Evolutionary conservation across 2,797 vertebrate genomes (phyloP).

Genomic region (Gallinago solitaria): DNA sequence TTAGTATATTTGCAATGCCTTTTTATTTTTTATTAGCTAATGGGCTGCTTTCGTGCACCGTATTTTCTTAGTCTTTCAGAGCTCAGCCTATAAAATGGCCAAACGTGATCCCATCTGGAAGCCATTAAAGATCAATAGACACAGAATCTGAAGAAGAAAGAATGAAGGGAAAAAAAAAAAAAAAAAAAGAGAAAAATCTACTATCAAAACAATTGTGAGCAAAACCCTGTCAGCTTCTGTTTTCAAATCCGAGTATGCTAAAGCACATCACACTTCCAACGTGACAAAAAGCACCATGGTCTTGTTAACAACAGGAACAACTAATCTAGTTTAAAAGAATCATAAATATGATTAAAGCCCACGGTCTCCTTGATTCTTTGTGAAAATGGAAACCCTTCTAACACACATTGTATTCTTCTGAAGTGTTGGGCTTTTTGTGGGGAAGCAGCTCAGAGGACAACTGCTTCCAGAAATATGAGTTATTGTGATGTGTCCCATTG

Average conservation of each 20-base stretch:
- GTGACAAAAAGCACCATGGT: slow-evolving; percentile 26
- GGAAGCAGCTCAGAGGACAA: neutral
- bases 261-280: slow-evolving; percentile 46
- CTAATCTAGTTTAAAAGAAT: slow-evolving; percentile 65
- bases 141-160: slow-evolving; percentile 69
- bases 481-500: neutral
- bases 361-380: slow-evolving; percentile 30
- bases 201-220: slow-evolving; percentile 70
- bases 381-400: slow-evolving; percentile 43
- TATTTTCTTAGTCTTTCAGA: slow-evolving; percentile 64
- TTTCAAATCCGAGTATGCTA: slow-evolving; percentile 61
- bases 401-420: neutral
- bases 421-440: neutral
- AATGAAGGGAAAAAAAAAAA: neutral
- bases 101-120: slow-evolving; percentile 75
- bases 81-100: slow-evolving; percentile 60
- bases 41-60: slow-evolving; percentile 29
- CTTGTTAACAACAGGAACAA: slow-evolving; percentile 51
- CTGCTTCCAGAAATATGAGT: neutral
- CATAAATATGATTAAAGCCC: slow-evolving; percentile 54
- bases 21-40: slow-evolving; percentile 71
- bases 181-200: neutral
- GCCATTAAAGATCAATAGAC: slow-evolving; percentile 78
- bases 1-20: slow-evolving; percentile 69
- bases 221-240: slow-evolving; percentile 63